Evolutionary conservation across 92 coral and sea anemone species (phyloP), one percentile per base, ranked within the genome.

Genomic region (Pocillopora meandrina): DNA sequence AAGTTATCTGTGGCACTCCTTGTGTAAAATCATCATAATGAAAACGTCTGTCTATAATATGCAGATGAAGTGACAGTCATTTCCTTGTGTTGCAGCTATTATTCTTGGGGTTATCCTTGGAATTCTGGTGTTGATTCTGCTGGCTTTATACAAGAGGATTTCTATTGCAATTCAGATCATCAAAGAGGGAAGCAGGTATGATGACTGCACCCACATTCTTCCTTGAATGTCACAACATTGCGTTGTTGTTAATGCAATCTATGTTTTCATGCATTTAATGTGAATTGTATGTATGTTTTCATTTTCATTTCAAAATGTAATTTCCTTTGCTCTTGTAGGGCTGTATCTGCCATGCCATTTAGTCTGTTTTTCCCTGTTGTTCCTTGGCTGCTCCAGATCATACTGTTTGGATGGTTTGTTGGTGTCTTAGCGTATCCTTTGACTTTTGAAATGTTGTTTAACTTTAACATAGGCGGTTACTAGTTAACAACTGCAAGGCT

Each of bases 381-480:
- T 49, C 99, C 99, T 1, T 96, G 99, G 99, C 55, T 96, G 31
- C 83, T 96, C 26, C 99, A 96, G 75, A 83, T 96, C 76, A 83
- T 96, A 20, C 85, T 96, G 77, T 96, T 96, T 84, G 90, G 87
- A 1, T 96, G 99, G 99, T 96, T 96, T 88, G 97, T 96, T 72
- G 88, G 90, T 62, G 99, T 96, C 7, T 80, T 95, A 74, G 98
- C 92, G 99, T 96, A 96, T 96, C 99, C 98, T 96, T 92, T 81
- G 1, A 47, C 12, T 18, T 21, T 8, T 36, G 57, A 56, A 34
- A 61, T 18, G 10, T 2, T 18, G 13, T 26, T 69, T 26, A 42
- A 42, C 52, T 42, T 35, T 59, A 26, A 33, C 72, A 33, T 26
- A 17, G 8, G 7, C 17, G 10, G 11, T 58, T 57, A 21, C 2